Conservation (phyloP, 2,113 vertebrate genomes). For the Propithecus coquereli region DNA sequence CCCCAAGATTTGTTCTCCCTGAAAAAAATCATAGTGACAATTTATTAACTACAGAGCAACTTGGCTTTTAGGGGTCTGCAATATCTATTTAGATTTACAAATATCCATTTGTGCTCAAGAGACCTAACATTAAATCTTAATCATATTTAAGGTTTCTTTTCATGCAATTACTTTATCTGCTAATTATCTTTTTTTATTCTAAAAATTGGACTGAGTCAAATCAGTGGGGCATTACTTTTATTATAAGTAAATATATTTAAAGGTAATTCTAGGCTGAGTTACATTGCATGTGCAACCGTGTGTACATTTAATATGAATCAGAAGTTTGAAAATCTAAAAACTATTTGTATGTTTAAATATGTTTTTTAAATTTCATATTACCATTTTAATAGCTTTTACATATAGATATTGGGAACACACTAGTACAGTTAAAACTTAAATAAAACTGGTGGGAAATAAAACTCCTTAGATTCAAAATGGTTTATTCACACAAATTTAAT, state of each 20-base stretch:
- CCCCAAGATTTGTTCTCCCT: conserved; percentile 99
- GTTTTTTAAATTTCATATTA: conserved; percentile 60
- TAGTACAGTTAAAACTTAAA: conserved; percentile 66
- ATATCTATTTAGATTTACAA: conserved; percentile 85
- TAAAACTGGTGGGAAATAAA: conserved; percentile 94
- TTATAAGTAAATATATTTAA: conserved; percentile 83
- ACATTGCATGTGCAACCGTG: conserved; percentile 74
- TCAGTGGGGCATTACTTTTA: conserved; percentile 96
- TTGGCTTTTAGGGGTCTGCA: conserved; percentile 97
- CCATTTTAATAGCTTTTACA: conserved; percentile 72
- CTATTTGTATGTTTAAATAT: conserved; percentile 71
- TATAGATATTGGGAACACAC: conserved; percentile 63
- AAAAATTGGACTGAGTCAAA: conserved; percentile 89
- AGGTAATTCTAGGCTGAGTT: conserved; percentile 73
- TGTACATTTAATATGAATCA: conserved; percentile 74
- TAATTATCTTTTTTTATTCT: conserved; percentile 82
- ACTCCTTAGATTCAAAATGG: conserved; percentile 97
- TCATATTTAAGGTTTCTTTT: conserved; percentile 88
- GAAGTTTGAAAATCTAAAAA: conserved; percentile 73
- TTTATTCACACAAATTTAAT: conserved; percentile 99
- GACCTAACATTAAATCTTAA: conserved; percentile 87
- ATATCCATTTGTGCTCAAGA: conserved; percentile 84
- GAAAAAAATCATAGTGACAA: conserved; percentile 99
- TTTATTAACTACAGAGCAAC: conserved; percentile 99
- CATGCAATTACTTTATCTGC: conserved; percentile 95